Conservation (phyloP, 1,140 invertebrate species). For the Lordiphosa collinella region DNA sequence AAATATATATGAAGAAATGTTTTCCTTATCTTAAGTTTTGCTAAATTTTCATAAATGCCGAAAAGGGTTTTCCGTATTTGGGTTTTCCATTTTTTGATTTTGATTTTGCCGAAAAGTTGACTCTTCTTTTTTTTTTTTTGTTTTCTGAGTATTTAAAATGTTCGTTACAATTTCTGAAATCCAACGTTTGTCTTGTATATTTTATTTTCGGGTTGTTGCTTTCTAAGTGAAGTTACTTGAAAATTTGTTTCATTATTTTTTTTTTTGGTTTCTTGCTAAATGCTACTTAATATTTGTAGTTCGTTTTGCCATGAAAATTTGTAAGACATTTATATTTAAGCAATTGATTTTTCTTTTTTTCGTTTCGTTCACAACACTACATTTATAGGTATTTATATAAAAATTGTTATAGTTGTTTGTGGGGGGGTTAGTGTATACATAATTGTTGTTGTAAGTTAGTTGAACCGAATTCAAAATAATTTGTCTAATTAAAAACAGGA, state of each 20-base stretch:
- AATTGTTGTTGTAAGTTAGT: constrained; percentile 13
- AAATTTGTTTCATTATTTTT: constrained; percentile 54
- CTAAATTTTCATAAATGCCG: constrained; percentile 26
- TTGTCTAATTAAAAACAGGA: constrained; percentile 7
- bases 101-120: constrained; percentile 66
- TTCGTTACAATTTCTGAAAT: constrained; percentile 46
- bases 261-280: constrained; percentile 50
- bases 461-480: constrained; percentile 2
- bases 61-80: constrained; percentile 31
- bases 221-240: constrained; percentile 65
- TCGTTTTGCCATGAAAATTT: constrained; percentile 68
- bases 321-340: constrained; percentile 66
- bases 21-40: constrained; percentile 45
- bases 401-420: constrained; percentile 52
- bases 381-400: constrained; percentile 61
- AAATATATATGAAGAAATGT: constrained; percentile 48
- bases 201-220: constrained; percentile 26
- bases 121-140: constrained; percentile 16
- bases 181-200: constrained; percentile 36
- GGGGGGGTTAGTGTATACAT: constrained; percentile 29
- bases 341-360: constrained; percentile 10
- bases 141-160: constrained; percentile 30
- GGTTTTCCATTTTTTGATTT: constrained; percentile 50
- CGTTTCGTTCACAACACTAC: constrained; percentile 66
- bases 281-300: constrained; percentile 73